phyloP scores from a whole-genome alignment of 2,113 vertebrate species.

The Aythya baeri region DNA sequence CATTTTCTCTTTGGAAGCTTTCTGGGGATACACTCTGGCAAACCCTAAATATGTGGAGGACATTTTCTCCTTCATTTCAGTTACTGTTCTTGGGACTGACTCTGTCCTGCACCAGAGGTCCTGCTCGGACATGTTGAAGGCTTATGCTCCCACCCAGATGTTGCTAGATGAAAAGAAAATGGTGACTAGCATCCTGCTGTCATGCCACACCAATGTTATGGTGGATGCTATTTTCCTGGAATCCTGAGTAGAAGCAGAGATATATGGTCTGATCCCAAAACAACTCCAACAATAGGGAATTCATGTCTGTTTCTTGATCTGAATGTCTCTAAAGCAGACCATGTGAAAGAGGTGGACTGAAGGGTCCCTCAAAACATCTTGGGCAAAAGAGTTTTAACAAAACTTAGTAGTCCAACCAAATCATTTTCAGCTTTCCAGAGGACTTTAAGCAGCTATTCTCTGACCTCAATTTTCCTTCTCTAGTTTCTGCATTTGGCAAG shows the following conservation, averaged over 20 bases:
- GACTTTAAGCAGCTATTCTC: background rate
- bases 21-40: background rate
- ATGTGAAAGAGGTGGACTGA: background rate
- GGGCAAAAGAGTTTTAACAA: background rate
- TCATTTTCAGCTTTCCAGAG: background rate
- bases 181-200: background rate
- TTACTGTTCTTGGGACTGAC: background rate
- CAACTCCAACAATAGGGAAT: background rate
- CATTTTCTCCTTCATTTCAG: slow-evolving; percentile 1
- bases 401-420: background rate
- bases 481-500: background rate
- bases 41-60: background rate
- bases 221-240: background rate
- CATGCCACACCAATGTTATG: background rate
- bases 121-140: background rate
- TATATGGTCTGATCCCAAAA: background rate
- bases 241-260: background rate
- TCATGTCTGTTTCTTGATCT: background rate
- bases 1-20: slow-evolving; percentile 12
- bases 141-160: background rate
- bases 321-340: background rate
- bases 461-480: background rate
- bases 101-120: background rate
- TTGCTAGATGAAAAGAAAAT: background rate
- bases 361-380: background rate